A percentile compares a stretch with the other conserved stretches of the same genome.
Evolutionary conservation across 2,888 invertebrate genomes (phyloP).

Genomic region (Drosophila nigricruria): DNA sequence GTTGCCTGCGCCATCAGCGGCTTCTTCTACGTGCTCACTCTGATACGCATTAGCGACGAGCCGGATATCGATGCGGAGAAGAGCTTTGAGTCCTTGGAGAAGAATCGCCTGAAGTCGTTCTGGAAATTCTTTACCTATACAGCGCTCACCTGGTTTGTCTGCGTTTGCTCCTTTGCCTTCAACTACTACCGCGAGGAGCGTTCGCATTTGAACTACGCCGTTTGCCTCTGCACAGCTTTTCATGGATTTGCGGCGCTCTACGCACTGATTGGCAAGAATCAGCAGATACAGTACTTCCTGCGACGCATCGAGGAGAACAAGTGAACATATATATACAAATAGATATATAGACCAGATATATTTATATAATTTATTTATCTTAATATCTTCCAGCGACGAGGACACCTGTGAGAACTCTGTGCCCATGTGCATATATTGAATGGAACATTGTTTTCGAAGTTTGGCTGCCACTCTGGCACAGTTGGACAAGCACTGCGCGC

Average conservation of each 20-base stretch:
- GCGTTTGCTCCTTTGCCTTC: conserved; percentile 70
- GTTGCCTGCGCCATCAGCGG: conserved; percentile 72
- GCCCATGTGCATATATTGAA: conserved; percentile 68
- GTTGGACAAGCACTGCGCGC: conserved; percentile 12
- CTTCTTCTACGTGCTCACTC: conserved; percentile 77
- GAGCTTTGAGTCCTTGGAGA: conserved; percentile 65
- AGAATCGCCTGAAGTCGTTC: conserved; percentile 78
- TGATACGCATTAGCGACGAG: conserved; percentile 73
- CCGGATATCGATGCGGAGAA: conserved; percentile 62
- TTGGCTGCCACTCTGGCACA: not conserved
- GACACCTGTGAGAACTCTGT: conserved; percentile 76
- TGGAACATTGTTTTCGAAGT: not conserved
- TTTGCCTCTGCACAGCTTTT: conserved; percentile 73
- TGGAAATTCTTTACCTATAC: conserved; percentile 79
- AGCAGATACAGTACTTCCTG: conserved; percentile 78
- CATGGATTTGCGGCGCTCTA: conserved; percentile 80
- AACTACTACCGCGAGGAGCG: conserved; percentile 75
- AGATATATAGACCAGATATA: not conserved
- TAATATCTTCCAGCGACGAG: conserved; percentile 56
- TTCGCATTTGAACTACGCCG: conserved; percentile 80
- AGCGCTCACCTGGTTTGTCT: conserved; percentile 70
- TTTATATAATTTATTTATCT: not conserved
- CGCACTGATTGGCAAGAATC: conserved; percentile 76
- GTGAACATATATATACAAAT: conserved; percentile 46
- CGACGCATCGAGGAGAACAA: conserved; percentile 74